phyloP scores from a whole-genome alignment of 2,888 invertebrate species.

The Nezara viridula region DNA sequence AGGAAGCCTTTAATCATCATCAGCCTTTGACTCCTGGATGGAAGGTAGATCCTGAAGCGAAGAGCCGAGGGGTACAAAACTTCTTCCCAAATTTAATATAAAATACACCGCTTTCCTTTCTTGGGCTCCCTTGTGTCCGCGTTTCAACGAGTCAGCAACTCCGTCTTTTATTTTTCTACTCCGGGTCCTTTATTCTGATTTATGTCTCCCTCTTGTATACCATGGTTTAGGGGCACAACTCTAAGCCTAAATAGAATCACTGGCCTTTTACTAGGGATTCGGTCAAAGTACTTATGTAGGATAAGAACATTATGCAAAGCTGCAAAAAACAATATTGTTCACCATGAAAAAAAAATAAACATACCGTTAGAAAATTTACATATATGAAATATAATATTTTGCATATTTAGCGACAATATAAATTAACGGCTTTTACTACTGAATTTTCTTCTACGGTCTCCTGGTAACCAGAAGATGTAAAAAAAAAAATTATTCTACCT shows the following conservation, averaged over 20 bases:
- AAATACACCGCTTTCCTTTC: constrained; percentile 34
- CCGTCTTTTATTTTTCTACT: not conserved
- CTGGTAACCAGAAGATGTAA: too few species aligned
- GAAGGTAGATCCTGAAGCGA: not conserved
- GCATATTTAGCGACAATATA: too few species aligned
- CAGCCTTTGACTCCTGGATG: not conserved
- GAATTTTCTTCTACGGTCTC: too few species aligned
- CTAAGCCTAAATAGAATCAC: not conserved
- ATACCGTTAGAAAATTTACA: too few species aligned
- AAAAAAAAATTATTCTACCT: too few species aligned
- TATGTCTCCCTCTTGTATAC: not conserved
- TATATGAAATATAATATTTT: too few species aligned
- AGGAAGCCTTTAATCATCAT: constrained; percentile 39
- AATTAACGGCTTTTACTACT: too few species aligned
- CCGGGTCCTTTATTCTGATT: not conserved
- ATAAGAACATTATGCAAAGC: too few species aligned
- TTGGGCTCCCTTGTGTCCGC: not conserved
- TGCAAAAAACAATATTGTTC: too few species aligned
- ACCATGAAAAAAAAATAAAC: too few species aligned
- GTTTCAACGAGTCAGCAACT: not conserved
- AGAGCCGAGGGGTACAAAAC: not conserved
- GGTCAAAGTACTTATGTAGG: not conserved
- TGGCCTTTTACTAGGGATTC: not conserved
- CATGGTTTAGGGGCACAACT: not conserved
- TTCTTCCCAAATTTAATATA: constrained; percentile 5